Percentiles rank a stretch among this genome's conserved stretches.
Evolutionary conservation across 2,888 invertebrate species (phyloP).

Genomic region (Thera obeliscata): DNA sequence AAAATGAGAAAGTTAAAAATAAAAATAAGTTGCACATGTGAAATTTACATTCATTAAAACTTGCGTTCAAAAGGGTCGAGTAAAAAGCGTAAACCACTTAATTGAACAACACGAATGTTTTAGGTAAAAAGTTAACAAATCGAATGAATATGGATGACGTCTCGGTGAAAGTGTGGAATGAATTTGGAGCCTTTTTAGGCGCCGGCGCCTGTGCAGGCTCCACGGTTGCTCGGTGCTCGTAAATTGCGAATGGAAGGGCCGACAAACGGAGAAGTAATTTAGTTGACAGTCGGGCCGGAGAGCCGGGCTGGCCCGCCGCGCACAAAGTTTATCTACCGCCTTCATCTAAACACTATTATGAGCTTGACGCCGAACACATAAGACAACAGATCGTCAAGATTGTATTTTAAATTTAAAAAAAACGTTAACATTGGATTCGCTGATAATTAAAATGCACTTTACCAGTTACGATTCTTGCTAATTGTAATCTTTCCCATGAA

Average conservation of each 20-base stretch:
- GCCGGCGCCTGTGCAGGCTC: slow-evolving; percentile 59
- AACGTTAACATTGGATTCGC: slow-evolving; percentile 17
- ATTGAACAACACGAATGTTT: slow-evolving; percentile 43
- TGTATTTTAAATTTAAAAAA: slow-evolving; percentile 50
- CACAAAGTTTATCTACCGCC: slow-evolving; percentile 73
- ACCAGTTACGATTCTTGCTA: slow-evolving; percentile 4
- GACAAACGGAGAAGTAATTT: slow-evolving; percentile 78
- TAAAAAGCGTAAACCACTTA: slow-evolving; percentile 37
- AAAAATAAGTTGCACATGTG: slow-evolving; percentile 18
- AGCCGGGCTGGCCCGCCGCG: slow-evolving; percentile 51
- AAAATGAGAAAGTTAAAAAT: background rate
- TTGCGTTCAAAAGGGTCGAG: slow-evolving; percentile 13
- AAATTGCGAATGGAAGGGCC: slow-evolving; percentile 76
- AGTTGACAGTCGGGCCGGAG: slow-evolving; percentile 72
- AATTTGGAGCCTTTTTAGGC: slow-evolving; percentile 57
- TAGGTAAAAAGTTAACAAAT: slow-evolving; percentile 49
- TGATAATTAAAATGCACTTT: slow-evolving; percentile 23
- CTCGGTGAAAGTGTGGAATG: slow-evolving; percentile 56
- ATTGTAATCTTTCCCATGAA: slow-evolving; percentile 16
- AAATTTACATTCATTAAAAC: slow-evolving; percentile 22
- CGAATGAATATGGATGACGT: slow-evolving; percentile 53
- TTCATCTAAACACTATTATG: slow-evolving; percentile 80
- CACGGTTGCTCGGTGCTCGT: slow-evolving; percentile 63
- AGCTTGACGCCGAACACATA: slow-evolving; percentile 68
- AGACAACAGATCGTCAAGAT: slow-evolving; percentile 69